Percentiles rank a stretch among this genome's conserved stretches.
These are phyloP conservation scores for Sula dactylatra DNA, from an alignment of 2,113 vertebrate genomes.

Conservation along the genomic window DNA sequence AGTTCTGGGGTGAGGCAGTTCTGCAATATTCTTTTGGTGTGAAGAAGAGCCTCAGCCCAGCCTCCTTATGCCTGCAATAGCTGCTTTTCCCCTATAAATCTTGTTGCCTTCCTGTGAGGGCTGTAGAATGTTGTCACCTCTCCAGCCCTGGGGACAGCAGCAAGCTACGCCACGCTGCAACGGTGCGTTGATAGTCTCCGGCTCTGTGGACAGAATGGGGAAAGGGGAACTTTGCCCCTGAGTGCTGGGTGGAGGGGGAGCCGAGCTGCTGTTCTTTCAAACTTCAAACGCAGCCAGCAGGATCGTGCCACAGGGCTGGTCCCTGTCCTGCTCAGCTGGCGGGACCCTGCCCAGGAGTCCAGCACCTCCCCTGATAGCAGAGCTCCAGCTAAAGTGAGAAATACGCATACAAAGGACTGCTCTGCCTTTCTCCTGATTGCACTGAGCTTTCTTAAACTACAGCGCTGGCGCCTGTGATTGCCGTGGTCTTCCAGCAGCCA, in stretches of 20 bases:
- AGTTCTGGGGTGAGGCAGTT: neutral
- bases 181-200: neutral
- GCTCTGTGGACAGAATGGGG: neutral
- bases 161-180: neutral
- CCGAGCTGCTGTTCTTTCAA: neutral
- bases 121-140: neutral
- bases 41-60: neutral
- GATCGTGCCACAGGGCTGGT: rapidly evolving
- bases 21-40: neutral
- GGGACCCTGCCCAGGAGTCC: neutral
- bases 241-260: neutral
- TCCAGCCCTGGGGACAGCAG: neutral
- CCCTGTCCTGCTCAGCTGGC: neutral
- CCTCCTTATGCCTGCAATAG: neutral
- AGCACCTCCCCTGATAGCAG: neutral
- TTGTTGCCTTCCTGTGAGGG: neutral
- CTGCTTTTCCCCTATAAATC: neutral
- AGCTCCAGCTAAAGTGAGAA: neutral
- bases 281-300: rapidly evolving
- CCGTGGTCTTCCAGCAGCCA: neutral
- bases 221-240: neutral
- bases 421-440: neutral
- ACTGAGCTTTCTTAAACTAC: neutral
- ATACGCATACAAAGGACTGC: rapidly evolving
- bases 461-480: neutral